A percentile compares a stretch with the other conserved stretches of the same genome.
phyloP scores from a whole-genome alignment of 2,113 vertebrate genomes.

The Chrysemys picta region DNA sequence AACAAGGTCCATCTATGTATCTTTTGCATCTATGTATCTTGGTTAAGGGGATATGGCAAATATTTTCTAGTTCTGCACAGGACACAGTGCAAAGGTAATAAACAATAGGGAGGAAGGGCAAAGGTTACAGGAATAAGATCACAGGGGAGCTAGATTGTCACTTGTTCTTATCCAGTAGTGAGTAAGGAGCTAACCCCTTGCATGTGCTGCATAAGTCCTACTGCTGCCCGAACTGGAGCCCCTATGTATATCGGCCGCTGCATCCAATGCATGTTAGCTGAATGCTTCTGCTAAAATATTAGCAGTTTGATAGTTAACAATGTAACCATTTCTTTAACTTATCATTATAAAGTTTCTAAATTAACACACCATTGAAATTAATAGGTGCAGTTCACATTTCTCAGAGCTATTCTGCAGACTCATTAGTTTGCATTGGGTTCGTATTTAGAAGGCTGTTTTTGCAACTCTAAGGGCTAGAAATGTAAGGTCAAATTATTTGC shows the following conservation, averaged over 20 bases:
- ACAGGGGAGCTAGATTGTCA: background rate
- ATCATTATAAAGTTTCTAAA: constrained; percentile 50
- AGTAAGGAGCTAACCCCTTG: background rate
- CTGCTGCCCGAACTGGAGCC: background rate
- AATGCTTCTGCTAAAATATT: background rate
- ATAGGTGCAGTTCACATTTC: constrained; percentile 44
- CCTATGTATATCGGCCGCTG: background rate
- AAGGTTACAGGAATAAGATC: background rate
- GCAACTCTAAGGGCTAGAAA: constrained; percentile 48
- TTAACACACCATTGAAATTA: background rate
- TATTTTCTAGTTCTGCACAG: accelerated
- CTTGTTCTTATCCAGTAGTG: background rate
- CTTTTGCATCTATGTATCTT: background rate
- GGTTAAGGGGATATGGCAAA: background rate
- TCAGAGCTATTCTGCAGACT: constrained; percentile 49
- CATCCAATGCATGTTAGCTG: background rate
- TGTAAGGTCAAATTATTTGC: accelerated
- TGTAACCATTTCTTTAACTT: background rate
- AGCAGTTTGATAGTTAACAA: constrained; percentile 8
- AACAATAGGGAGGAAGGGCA: background rate
- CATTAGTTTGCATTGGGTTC: constrained; percentile 44
- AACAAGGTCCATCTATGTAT: background rate
- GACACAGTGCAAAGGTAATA: background rate
- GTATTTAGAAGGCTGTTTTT: constrained; percentile 40
- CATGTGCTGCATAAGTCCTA: background rate